A percentile compares a stretch with the other conserved stretches of the same genome.
phyloP scores from a whole-genome alignment of 2,113 vertebrate species.

The Gambusia holbrooki region DNA sequence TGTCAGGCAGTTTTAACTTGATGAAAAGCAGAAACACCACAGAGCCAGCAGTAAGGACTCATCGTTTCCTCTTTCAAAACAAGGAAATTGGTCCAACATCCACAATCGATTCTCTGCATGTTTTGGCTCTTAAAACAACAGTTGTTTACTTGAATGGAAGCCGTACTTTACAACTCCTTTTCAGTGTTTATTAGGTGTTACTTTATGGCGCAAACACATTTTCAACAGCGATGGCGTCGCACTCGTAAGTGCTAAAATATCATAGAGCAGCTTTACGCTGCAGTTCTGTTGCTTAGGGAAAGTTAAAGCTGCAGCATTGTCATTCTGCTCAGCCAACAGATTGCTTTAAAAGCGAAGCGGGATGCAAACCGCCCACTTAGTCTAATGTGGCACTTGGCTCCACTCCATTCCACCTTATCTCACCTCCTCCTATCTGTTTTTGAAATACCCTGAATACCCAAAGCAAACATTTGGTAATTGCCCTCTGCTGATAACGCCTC shows the following conservation, averaged over 20 bases:
- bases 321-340: conserved; percentile 4
- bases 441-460: conserved; percentile 42
- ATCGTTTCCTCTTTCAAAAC: not conserved
- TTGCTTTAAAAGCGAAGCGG: conserved; percentile 19
- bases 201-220: conserved; percentile 2
- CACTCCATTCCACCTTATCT: conserved; percentile 51
- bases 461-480: conserved; percentile 59
- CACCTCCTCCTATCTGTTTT: conserved; percentile 32
- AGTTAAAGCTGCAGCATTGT: conserved; percentile 8
- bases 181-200: not conserved
- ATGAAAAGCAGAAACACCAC: not conserved
- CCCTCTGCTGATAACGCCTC: conserved; percentile 41
- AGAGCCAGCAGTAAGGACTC: not conserved
- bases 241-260: not conserved
- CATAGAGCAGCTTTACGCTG: not conserved
- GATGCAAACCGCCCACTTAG: conserved; percentile 44
- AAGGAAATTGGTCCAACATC: not conserved
- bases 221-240: not conserved
- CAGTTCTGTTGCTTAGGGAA: not conserved
- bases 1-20: not conserved
- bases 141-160: not conserved
- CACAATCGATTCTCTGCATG: not conserved
- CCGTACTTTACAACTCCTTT: not conserved
- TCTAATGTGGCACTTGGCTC: conserved; percentile 57
- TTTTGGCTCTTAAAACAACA: not conserved